Conservation (phyloP, 2,113 vertebrate genomes). For the Capra hircus region DNA sequence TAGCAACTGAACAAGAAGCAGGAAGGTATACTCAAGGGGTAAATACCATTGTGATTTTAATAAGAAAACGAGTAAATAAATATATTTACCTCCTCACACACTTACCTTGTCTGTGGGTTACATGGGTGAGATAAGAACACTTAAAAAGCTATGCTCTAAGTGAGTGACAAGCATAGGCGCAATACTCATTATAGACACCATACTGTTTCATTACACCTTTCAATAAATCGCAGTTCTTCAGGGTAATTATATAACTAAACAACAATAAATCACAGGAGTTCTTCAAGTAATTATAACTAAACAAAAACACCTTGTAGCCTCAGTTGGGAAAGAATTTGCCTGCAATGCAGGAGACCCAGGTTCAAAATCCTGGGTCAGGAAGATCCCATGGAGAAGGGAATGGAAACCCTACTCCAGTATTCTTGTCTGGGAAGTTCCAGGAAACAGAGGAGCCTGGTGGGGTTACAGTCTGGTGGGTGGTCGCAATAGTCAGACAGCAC, state of each 20-base stretch:
- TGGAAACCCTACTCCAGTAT: too few species aligned
- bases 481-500: neutral
- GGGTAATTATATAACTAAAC: neutral
- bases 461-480: neutral
- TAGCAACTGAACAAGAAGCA: neutral
- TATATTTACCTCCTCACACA: neutral
- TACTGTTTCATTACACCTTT: neutral
- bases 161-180: rapidly evolving
- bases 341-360: neutral
- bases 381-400: too few species aligned
- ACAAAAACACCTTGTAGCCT: neutral
- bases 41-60: neutral
- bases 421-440: too few species aligned
- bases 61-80: neutral
- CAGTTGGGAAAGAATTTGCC: neutral
- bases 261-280: neutral
- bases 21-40: neutral
- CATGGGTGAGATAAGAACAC: neutral
- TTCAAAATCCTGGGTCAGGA: neutral
- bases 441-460: rapidly evolving
- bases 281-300: neutral
- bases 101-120: neutral
- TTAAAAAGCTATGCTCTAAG: neutral
- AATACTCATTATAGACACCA: neutral
- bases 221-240: neutral